Percentiles rank a stretch among this genome's conserved stretches.
Evolutionary conservation across 2,113 vertebrate species (phyloP).

Genomic region (Anarhynchus alexandrinus): DNA sequence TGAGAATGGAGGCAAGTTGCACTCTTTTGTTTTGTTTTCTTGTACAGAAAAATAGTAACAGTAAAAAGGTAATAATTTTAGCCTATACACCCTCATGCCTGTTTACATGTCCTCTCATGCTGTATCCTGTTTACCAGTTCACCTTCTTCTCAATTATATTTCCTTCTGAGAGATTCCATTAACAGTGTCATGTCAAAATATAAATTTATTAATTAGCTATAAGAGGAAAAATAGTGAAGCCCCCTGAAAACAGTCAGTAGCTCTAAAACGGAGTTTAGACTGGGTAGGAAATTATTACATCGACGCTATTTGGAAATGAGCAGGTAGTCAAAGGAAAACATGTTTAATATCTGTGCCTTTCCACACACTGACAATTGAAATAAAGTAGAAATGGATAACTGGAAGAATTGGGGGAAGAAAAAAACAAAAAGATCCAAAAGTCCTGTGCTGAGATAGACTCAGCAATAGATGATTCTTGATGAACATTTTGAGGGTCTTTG

Average conservation of each 20-base stretch:
- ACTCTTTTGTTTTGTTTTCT: not conserved
- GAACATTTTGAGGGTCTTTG: not conserved
- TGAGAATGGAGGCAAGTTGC: slow-evolving; percentile 90
- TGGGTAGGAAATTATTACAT: not conserved
- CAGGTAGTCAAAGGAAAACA: not conserved
- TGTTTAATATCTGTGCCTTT: not conserved
- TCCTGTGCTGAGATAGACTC: not conserved
- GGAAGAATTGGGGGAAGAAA: not conserved
- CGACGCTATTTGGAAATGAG: not conserved
- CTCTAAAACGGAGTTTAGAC: not conserved
- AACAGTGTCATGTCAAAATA: not conserved
- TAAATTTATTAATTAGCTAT: not conserved
- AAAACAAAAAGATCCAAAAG: not conserved
- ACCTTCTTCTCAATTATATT: not conserved
- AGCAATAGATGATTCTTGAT: not conserved
- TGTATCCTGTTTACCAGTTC: not conserved
- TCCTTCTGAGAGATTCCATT: not conserved
- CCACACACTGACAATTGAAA: not conserved
- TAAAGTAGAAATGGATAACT: not conserved
- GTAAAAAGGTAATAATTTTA: not conserved
- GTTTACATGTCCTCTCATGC: not conserved
- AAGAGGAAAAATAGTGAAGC: not conserved
- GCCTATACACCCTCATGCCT: not conserved
- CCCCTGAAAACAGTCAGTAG: not conserved
- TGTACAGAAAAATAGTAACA: not conserved